Evolutionary conservation across 2,797 vertebrate genomes (phyloP).

Genomic region (Notoglanidium macrostoma): DNA sequence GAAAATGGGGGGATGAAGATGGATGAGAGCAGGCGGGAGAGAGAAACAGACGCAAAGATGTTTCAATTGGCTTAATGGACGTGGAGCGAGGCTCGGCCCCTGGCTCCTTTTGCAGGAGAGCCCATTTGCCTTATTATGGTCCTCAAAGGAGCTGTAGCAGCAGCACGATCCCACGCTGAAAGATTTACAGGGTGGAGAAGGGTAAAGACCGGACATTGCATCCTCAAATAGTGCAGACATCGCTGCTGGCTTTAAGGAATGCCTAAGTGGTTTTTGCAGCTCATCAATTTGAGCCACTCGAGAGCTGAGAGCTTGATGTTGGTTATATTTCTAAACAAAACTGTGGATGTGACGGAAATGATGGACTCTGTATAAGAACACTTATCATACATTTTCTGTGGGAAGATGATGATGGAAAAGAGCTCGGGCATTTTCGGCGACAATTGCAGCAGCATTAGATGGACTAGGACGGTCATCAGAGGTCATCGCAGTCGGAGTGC

Average conservation of each 20-base stretch:
- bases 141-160: conserved; percentile 55
- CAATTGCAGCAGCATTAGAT: background rate
- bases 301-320: conserved; percentile 24
- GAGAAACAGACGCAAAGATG: conserved; percentile 46
- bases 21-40: conserved; percentile 43
- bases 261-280: conserved; percentile 46
- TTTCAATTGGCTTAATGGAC: conserved; percentile 64
- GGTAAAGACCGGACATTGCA: conserved; percentile 22
- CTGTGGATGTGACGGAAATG: conserved; percentile 17
- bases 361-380: conserved; percentile 11
- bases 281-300: conserved; percentile 38
- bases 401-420: conserved; percentile 5
- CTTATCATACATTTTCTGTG: conserved; percentile 8
- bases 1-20: conserved; percentile 40
- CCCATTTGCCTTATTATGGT: conserved; percentile 57
- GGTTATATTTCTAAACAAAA: conserved; percentile 30
- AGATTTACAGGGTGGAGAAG: conserved; percentile 36
- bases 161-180: conserved; percentile 25
- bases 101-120: conserved; percentile 51
- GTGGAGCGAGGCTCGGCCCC: conserved; percentile 51
- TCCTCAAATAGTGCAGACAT: conserved; percentile 29
- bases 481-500: background rate
- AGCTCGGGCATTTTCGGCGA: background rate
- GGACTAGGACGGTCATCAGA: background rate
- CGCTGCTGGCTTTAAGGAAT: conserved; percentile 24